Percentiles rank a stretch among this genome's conserved stretches.
Conservation (phyloP, 1,140 invertebrate species). For the Meloidogyne chitwoodi region DNA sequence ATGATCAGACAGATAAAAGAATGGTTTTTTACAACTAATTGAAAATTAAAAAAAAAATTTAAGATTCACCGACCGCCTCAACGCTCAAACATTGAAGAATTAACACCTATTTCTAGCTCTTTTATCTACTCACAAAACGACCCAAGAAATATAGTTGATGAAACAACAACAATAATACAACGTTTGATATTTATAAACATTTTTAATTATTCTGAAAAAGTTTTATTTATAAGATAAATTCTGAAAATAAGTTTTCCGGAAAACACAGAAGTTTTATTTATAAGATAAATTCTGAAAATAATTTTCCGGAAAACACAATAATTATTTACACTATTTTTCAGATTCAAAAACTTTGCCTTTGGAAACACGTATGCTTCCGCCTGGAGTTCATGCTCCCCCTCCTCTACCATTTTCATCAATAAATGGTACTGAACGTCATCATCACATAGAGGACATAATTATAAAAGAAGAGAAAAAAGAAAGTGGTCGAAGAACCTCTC, state of each 20-base stretch:
- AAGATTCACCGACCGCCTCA: neutral
- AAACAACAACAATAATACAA: neutral
- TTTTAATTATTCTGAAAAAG: neutral
- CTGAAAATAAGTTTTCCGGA: neutral
- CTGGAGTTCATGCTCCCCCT: slow-evolving; percentile 16
- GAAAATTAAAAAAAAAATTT: too few relatives aligned
- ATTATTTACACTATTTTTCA: neutral
- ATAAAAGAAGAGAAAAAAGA: slow-evolving; percentile 3
- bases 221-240: neutral
- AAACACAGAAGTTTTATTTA: neutral
- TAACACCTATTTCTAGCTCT: neutral
- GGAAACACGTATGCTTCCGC: slow-evolving; percentile 29
- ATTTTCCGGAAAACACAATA: neutral
- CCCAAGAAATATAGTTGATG: neutral
- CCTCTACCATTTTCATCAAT: neutral
- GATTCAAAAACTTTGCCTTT: slow-evolving; percentile 15
- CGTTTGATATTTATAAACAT: neutral
- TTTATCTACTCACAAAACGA: neutral
- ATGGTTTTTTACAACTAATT: neutral
- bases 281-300: neutral
- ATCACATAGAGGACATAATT: neutral
- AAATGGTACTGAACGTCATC: neutral
- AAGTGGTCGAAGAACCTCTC: neutral
- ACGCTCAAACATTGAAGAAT: neutral
- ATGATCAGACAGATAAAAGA: neutral